Conservation (phyloP, 1,140 invertebrate genomes). For the Forficula auricularia region DNA sequence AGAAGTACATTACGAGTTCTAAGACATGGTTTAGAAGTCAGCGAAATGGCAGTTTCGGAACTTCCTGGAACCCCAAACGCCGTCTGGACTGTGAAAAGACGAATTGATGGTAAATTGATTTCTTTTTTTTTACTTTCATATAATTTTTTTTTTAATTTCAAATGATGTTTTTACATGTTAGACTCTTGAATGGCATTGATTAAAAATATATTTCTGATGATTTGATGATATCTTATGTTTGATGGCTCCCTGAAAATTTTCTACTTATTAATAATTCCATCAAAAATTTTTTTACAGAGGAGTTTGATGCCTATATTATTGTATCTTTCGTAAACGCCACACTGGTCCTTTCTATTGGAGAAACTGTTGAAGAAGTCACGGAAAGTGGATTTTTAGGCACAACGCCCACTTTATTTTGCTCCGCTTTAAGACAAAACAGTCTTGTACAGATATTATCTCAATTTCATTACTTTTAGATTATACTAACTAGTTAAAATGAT, state of each 20-base stretch:
- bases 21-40: conserved; percentile 86
- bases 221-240: conserved; percentile 1
- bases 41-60: conserved; percentile 98
- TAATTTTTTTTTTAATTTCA: too few species aligned
- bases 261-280: neutral
- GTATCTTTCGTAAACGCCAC: conserved; percentile 99
- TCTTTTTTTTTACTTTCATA: neutral
- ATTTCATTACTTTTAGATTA: neutral
- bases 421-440: conserved; percentile 91
- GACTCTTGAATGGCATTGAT: neutral
- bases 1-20: conserved; percentile 82
- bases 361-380: conserved; percentile 99
- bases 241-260: too few species aligned
- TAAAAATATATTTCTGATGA: conserved; percentile 1
- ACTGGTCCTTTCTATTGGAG: conserved; percentile 95
- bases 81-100: conserved; percentile 96
- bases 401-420: conserved; percentile 91
- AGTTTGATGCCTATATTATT: conserved; percentile 99
- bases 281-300: conserved; percentile 52
- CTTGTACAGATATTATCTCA: conserved; percentile 65
- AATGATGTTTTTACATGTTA: neutral
- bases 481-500: conserved; percentile 5
- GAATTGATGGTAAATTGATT: conserved; percentile 69
- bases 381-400: conserved; percentile 98
- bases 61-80: conserved; percentile 97